Conservation (phyloP, 1,140 invertebrate species). For the Bilobella aurantiaca region DNA sequence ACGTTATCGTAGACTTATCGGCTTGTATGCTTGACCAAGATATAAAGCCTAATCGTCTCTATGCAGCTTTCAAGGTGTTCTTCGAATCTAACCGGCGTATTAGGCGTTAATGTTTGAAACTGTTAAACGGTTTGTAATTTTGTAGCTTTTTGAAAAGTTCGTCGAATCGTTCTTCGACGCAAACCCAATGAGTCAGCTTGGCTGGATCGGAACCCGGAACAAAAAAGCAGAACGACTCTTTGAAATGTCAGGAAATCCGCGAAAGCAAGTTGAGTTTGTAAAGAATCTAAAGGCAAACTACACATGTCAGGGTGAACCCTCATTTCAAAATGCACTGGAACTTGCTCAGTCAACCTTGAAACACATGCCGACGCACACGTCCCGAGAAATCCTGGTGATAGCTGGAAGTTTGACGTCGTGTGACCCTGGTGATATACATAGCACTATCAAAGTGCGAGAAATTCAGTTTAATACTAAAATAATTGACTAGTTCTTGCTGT, state of each 20-base stretch:
- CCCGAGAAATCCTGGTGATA: slow-evolving; percentile 79
- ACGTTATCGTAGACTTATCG: slow-evolving; percentile 83
- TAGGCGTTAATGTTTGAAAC: slow-evolving; percentile 22
- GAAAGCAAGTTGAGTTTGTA: slow-evolving; percentile 62
- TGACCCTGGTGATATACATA: slow-evolving; percentile 85
- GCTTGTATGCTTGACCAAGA: slow-evolving; percentile 88
- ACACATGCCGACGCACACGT: slow-evolving; percentile 83
- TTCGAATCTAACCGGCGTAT: too few relatives aligned
- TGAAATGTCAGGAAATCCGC: slow-evolving; percentile 74
- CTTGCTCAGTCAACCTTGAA: slow-evolving; percentile 73
- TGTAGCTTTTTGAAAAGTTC: slow-evolving; percentile 78
- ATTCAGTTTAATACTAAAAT: slow-evolving; percentile 15
- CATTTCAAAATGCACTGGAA: slow-evolving; percentile 87
- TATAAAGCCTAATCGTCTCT: slow-evolving; percentile 83
- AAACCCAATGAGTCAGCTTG: slow-evolving; percentile 95
- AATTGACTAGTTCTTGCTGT: neutral
- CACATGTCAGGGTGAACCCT: slow-evolving; percentile 71
- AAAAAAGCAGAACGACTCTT: slow-evolving; percentile 87
- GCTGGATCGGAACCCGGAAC: slow-evolving; percentile 80
- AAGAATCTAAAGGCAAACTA: slow-evolving; percentile 23
- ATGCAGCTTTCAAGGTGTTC: slow-evolving; percentile 81
- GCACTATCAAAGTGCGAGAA: slow-evolving; percentile 62
- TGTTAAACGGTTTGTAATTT: slow-evolving; percentile 3
- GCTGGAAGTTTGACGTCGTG: slow-evolving; percentile 91
- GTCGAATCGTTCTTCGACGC: slow-evolving; percentile 96